Base-by-base conservation (phyloP, 2,888 invertebrate genomes). In the Caenorhabditis macrosperma region DNA sequence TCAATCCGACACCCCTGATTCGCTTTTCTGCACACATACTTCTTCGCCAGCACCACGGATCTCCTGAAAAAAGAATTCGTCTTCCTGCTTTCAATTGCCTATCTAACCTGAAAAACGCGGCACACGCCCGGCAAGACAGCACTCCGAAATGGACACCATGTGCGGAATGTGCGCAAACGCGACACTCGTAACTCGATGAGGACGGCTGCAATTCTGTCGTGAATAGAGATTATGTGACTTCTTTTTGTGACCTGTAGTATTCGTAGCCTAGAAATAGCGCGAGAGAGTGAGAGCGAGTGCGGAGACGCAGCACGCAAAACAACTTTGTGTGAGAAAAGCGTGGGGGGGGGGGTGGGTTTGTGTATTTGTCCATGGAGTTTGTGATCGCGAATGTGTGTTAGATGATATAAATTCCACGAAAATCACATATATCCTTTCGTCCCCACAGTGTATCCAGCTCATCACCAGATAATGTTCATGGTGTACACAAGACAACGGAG, bases 121-220 rank as follows among this genome's bases (percentile, higher is more conserved):
- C 83, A 67, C 83, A 83, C 1, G 83, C 83, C 20, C 83, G 57
- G 33, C 83, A 83, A 9, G 80, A 69, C 17, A 78, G 17, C 9
- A 83, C 82, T n/a, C 83, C 83, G 50, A 83, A 83, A 50, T 83
- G 83, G n/a, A 83, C 61, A 12, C 83, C 83, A 55, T 83, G 83
- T 6, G 78, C 80, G 5, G 71, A 48, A 41, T 80, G 75, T n/a
- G 52, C 72, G 57, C 83, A 83, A 15, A 83, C 48, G 15, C 66
- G 72, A 20, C 83, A 83, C 38, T 83, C 74, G 59, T 64, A 59
- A 41, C 26, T 64, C 20, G 64, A 64, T 17, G 74, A 74, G 3
- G 72, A 72, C 10, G 72, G 72, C 72, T 72, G 64, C 24, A 72
- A 72, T n/a, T n/a, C n/a, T n/a, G n/a, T n/a, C n/a, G n/a, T n/a